These are phyloP conservation scores for Astropecten irregularis DNA, from an alignment of 53 echinoderm and acorn worm species.

Conservation along the genomic window DNA sequence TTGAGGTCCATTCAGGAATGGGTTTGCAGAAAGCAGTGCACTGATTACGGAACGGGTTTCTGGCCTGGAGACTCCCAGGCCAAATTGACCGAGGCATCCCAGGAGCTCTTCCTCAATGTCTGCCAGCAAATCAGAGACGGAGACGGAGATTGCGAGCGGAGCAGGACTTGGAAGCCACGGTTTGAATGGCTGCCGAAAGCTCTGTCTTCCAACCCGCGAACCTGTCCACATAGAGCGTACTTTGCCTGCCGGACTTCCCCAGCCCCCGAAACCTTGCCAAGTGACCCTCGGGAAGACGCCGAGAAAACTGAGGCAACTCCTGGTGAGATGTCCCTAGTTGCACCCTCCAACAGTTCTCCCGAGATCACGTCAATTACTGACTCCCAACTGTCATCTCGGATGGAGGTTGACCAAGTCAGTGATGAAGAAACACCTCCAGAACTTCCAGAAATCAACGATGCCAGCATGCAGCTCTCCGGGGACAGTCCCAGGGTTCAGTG, in stretches of 20 bases:
- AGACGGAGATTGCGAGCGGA: neutral
- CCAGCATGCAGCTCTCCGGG: too few species aligned
- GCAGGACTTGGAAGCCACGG: constrained; percentile 12
- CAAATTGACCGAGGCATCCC: neutral
- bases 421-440: neutral
- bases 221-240: neutral
- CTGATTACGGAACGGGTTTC: neutral
- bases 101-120: neutral
- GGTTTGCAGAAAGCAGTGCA: constrained; percentile 21
- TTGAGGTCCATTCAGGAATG: neutral
- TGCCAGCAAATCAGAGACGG: neutral
- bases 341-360: neutral
- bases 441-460: neutral
- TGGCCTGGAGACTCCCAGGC: neutral
- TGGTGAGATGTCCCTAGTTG: too few species aligned
- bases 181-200: constrained; percentile 42
- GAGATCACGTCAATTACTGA: neutral
- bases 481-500: too few species aligned
- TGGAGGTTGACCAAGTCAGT: neutral
- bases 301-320: neutral
- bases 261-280: neutral
- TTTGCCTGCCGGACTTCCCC: neutral
- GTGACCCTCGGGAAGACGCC: neutral
- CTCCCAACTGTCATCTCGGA: neutral
- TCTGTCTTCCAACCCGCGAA: neutral